phyloP scores from a whole-genome alignment of 1,140 invertebrate species.

The Euborellia annulipes region DNA sequence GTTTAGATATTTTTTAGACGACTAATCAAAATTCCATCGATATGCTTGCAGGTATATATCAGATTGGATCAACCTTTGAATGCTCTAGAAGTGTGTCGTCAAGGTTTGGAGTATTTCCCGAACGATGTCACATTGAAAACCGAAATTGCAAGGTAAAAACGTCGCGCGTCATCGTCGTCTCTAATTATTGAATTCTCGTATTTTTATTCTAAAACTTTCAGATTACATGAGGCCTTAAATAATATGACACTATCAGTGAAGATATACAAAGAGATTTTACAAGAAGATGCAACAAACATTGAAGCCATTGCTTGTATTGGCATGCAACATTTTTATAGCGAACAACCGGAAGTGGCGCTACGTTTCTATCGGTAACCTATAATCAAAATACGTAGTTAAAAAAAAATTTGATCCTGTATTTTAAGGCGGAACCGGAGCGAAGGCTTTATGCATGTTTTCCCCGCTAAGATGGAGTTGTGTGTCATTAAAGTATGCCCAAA shows the following conservation, averaged over 20 bases:
- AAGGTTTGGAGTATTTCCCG: slow-evolving; percentile 69
- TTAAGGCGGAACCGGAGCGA: too few relatives aligned
- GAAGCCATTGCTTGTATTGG: slow-evolving; percentile 96
- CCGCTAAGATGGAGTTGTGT: too few relatives aligned
- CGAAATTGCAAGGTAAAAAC: slow-evolving; percentile 57
- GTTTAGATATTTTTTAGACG: too few relatives aligned
- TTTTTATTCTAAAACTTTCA: slow-evolving; percentile 19
- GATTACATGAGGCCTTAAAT: slow-evolving; percentile 66
- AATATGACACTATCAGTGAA: slow-evolving; percentile 60
- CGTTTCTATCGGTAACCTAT: slow-evolving; percentile 76
- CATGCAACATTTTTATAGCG: slow-evolving; percentile 93
- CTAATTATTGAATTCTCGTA: neutral
- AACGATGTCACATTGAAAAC: slow-evolving; percentile 68
- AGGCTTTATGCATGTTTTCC: too few relatives aligned
- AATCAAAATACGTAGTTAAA: too few relatives aligned
- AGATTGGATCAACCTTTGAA: slow-evolving; percentile 83
- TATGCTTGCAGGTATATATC: slow-evolving; percentile 49
- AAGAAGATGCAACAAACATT: slow-evolving; percentile 83
- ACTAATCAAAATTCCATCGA: too few relatives aligned
- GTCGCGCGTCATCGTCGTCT: too few relatives aligned
- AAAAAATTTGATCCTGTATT: too few relatives aligned
- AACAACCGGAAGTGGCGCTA: slow-evolving; percentile 92
- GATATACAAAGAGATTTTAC: slow-evolving; percentile 71
- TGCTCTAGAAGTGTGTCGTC: slow-evolving; percentile 70
- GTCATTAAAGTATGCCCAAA: too few relatives aligned